Base-by-base conservation (phyloP, 2,888 invertebrate species). In the Melieria crassipennis region DNA sequence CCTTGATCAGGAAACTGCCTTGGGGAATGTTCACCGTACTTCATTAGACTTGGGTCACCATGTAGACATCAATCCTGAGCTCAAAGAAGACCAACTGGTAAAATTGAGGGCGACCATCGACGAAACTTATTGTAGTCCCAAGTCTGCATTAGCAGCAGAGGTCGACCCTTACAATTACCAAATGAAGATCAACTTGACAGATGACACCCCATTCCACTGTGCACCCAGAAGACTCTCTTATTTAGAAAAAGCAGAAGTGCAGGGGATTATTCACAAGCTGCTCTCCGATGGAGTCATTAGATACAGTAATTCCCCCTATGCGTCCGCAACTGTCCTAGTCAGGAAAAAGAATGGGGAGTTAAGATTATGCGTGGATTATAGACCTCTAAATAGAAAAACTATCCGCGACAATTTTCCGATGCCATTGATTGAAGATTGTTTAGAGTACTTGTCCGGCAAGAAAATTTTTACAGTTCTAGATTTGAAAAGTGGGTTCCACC, bases 291-390 rank as follows among this genome's bases (percentile, higher is more conserved):
- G 66, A 5, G 60, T 67, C 11, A 76, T 75, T 43, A 69, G 75
- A 42, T 57, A 63, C 16, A 76, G 73, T 43, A 43, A 57, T 4
- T 74, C 76, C 7, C 66, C 70, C 42, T 76, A 71, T 70, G 60
- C 74, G 7, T 76, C 72, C 5, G 65, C 56, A 43, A 65, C 16
- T n/a, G 65, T 56, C n/a, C 13, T 57, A 7, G 65, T 56, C 4
- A 74, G 73, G 45, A 75, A 73, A 52, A 77, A 71, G 63, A 67
- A 64, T 5, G 72, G 71, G 0, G 75, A 69, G 7, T 52, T 70
- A 7, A 62, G 72, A 61, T 65, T 76, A 45, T 75, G 74, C 60
- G 64, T 75, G 7, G 75, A 76, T 47, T 75, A 73, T 62, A 67
- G 75, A 1, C 47, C 47, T 13, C 13, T 78, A 3, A 78, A 76